A percentile compares a stretch with the other conserved stretches of the same genome.
Conservation (phyloP, 2,888 invertebrate genomes). For the Drosophila falleni region DNA sequence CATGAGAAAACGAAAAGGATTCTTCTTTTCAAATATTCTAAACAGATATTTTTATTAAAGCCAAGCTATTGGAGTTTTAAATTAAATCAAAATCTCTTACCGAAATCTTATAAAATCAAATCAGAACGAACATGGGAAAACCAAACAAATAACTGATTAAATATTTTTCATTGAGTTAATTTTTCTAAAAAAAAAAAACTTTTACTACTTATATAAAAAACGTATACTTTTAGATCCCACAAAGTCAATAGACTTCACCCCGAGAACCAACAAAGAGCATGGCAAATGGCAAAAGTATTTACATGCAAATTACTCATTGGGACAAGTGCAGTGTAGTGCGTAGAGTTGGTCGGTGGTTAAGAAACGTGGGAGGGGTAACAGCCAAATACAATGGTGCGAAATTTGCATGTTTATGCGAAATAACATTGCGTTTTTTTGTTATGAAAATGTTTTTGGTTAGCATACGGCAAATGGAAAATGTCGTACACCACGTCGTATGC, state of each 20-base stretch:
- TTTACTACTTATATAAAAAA: background rate
- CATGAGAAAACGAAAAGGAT: no score
- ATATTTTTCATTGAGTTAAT: background rate
- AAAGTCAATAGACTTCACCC: slow-evolving; percentile 13
- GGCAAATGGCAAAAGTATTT: slow-evolving; percentile 61
- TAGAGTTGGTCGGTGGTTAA: background rate
- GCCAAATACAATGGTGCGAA: slow-evolving; percentile 63
- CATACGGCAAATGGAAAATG: slow-evolving; percentile 10
- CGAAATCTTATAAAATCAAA: background rate
- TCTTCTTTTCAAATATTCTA: background rate
- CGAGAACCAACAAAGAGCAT: slow-evolving; percentile 34
- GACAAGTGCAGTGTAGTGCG: slow-evolving; percentile 51
- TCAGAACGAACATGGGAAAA: background rate
- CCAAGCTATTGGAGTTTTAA: no score
- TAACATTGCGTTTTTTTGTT: slow-evolving; percentile 57
- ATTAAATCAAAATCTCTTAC: background rate
- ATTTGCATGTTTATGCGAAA: slow-evolving; percentile 81
- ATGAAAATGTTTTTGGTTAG: slow-evolving; percentile 56
- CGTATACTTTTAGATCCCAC: background rate
- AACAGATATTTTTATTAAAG: background rate
- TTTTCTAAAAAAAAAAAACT: background rate
- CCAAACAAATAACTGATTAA: background rate
- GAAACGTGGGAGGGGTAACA: background rate
- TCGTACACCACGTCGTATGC: slow-evolving; percentile 50
- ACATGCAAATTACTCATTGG: slow-evolving; percentile 77